phyloP scores from a whole-genome alignment of 1,140 invertebrate genomes.

The Meloidogyne exigua region DNA sequence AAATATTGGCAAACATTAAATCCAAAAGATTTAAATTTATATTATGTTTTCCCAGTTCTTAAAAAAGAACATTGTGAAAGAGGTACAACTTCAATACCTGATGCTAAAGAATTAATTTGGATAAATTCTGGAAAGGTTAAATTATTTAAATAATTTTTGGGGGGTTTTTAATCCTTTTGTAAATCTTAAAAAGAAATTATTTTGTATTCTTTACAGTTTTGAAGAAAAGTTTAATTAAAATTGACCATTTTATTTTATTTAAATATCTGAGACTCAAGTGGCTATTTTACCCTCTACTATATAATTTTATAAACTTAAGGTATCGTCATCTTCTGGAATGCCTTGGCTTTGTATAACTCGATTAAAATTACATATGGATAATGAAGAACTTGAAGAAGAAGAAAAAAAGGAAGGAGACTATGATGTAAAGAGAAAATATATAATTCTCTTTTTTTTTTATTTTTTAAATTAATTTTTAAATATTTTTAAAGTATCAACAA shows the following conservation, averaged over 20 bases:
- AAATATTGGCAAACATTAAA: constrained; percentile 36
- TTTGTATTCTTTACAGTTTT: too few relatives aligned
- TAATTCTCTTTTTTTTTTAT: neutral
- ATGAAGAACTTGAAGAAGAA: neutral
- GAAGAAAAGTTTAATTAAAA: too few relatives aligned
- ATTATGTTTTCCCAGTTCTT: constrained; percentile 37
- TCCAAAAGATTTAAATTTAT: constrained; percentile 35
- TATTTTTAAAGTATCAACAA: neutral
- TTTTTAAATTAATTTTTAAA: neutral
- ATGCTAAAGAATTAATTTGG: constrained; percentile 10
- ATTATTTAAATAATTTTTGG: neutral
- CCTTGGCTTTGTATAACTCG: constrained; percentile 27
- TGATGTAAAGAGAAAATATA: neutral
- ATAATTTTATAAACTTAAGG: neutral
- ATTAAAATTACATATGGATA: constrained; percentile 34
- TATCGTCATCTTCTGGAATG: neutral
- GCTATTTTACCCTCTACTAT: too few relatives aligned
- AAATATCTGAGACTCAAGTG: too few relatives aligned
- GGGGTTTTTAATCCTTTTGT: neutral
- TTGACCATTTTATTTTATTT: too few relatives aligned
- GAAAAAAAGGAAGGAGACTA: neutral
- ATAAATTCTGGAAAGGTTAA: constrained; percentile 21
- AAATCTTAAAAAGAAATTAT: too few relatives aligned
- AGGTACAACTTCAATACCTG: neutral
- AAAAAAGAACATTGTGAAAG: constrained; percentile 7